Percentiles rank a stretch among this genome's conserved stretches.
phyloP scores from a whole-genome alignment of 1,140 invertebrate species.

The Panagrolaimus sp. region DNA sequence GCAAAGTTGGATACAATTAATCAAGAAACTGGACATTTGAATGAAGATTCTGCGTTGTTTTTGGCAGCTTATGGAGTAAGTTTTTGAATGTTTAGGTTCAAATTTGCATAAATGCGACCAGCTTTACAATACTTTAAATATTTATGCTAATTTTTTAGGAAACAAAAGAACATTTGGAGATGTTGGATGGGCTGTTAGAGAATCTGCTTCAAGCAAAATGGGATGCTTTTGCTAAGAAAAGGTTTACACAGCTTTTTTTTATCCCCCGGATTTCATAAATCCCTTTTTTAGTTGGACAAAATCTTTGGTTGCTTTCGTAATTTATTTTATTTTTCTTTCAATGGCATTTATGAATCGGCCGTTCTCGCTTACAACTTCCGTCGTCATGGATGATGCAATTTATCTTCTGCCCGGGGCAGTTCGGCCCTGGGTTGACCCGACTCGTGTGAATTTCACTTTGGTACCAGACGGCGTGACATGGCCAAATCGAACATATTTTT shows the following conservation, averaged over 20 bases:
- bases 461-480: neutral
- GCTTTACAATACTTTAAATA: neutral
- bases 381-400: neutral
- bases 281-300: constrained; percentile 41
- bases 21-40: constrained; percentile 79
- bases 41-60: constrained; percentile 85
- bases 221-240: constrained; percentile 65
- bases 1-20: constrained; percentile 92
- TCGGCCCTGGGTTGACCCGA: too few species aligned
- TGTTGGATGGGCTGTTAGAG: constrained; percentile 87
- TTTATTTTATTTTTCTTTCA: constrained; percentile 52
- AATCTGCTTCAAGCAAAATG: constrained; percentile 93
- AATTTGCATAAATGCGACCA: neutral
- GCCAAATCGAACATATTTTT: neutral
- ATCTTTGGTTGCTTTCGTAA: constrained; percentile 44
- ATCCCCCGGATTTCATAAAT: neutral
- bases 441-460: too few species aligned
- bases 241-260: constrained; percentile 18
- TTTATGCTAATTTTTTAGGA: constrained; percentile 66
- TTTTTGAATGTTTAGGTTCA: neutral
- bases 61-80: constrained; percentile 94
- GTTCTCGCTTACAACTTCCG: constrained; percentile 48
- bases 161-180: constrained; percentile 84
- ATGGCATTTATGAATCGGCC: constrained; percentile 54
- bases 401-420: too few species aligned